These are phyloP conservation scores for Phenganax subtilis DNA, from an alignment of 92 coral and sea anemone genomes.

Conservation along the genomic window DNA sequence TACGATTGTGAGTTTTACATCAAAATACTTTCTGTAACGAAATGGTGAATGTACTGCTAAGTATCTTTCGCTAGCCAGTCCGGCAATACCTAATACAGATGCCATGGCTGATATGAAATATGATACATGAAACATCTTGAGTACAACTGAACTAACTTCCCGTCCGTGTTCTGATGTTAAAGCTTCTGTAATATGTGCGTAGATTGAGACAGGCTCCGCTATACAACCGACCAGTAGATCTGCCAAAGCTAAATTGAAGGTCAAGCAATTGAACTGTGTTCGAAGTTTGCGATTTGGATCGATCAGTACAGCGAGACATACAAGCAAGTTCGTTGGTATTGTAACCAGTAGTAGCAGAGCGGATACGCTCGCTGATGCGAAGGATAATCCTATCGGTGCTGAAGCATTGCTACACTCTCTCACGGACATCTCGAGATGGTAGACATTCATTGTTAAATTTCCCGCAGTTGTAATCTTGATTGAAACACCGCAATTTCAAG, in stretches of 20 bases:
- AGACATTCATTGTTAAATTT: neutral
- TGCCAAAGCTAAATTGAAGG: conserved; percentile 64
- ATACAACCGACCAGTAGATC: conserved; percentile 59
- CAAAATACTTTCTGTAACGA: conserved; percentile 29
- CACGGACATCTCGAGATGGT: conserved; percentile 12
- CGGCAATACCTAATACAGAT: conserved; percentile 67
- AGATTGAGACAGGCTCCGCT: conserved; percentile 64
- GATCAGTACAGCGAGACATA: conserved; percentile 60
- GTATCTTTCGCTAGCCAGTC: conserved; percentile 68
- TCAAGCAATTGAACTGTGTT: conserved; percentile 67
- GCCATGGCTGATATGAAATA: conserved; percentile 75
- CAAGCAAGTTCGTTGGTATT: conserved; percentile 67
- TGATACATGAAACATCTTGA: conserved; percentile 54
- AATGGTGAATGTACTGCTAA: conserved; percentile 56
- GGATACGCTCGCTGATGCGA: conserved; percentile 60
- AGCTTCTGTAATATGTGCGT: conserved; percentile 63
- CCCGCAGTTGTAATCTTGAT: neutral
- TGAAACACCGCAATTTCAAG: too few relatives aligned
- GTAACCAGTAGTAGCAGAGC: conserved; percentile 63
- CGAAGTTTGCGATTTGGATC: conserved; percentile 62
- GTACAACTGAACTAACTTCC: conserved; percentile 35
- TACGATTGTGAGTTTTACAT: neutral
- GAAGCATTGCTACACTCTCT: conserved; percentile 1
- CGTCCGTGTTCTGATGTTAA: conserved; percentile 1
- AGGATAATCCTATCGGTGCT: conserved; percentile 63